A percentile compares a stretch with the other conserved stretches of the same genome.
Conservation (phyloP, 2,113 vertebrate species). For the Lophotis ruficrista region DNA sequence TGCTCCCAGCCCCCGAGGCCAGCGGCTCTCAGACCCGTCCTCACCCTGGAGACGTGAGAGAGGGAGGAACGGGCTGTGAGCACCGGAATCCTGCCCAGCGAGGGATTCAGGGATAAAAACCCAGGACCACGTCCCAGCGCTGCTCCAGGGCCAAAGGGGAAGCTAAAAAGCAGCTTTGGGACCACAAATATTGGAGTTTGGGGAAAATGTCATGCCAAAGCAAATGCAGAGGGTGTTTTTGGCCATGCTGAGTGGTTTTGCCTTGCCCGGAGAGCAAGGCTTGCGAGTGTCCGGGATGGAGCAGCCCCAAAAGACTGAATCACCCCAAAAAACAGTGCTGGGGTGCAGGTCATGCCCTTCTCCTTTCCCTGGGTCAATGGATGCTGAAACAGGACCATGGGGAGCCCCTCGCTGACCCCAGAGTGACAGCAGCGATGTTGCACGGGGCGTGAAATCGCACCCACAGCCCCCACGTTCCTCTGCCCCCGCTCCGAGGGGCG, state of each 20-base stretch:
- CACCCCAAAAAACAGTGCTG: not conserved
- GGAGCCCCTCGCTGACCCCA: accelerated
- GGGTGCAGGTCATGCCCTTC: too few relatives aligned
- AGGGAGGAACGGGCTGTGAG: accelerated
- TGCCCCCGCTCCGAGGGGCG: not conserved
- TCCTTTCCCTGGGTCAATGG: not conserved
- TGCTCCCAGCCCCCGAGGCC: accelerated
- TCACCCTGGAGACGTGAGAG: accelerated
- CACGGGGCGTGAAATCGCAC: not conserved
- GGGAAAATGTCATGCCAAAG: not conserved
- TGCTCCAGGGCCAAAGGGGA: not conserved
- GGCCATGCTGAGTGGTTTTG: not conserved
- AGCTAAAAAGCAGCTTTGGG: not conserved
- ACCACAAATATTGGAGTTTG: not conserved
- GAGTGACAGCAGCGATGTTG: not conserved
- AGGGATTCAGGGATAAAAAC: not conserved
- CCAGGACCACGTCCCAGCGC: not conserved
- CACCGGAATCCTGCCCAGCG: not conserved
- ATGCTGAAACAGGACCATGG: not conserved
- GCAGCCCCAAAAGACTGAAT: not conserved
- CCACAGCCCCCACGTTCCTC: not conserved
- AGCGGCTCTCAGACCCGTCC: not conserved
- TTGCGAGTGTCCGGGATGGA: accelerated
- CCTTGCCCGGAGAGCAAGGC: not conserved
- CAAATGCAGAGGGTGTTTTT: not conserved